Percentiles rank a stretch among this genome's conserved stretches.
phyloP scores from a whole-genome alignment of 2,888 invertebrate genomes.

The Eristalis intricaria region DNA sequence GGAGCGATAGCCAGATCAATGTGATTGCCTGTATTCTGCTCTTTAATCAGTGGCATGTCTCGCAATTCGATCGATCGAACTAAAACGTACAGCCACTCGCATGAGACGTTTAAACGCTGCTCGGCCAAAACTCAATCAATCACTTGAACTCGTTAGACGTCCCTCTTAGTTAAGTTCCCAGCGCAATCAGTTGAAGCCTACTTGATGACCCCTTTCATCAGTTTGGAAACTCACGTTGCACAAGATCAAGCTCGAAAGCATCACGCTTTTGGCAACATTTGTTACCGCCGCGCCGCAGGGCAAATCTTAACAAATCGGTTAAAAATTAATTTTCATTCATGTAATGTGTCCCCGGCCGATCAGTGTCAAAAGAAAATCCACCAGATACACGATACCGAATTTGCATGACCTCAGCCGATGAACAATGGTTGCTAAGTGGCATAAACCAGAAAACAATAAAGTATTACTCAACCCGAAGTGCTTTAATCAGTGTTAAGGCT shows the following conservation, averaged over 20 bases:
- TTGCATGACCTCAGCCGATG: neutral
- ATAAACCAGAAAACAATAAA: neutral
- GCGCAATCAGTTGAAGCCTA: too few species aligned
- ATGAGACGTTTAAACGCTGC: too few species aligned
- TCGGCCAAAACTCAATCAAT: too few species aligned
- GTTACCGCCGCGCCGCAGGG: neutral
- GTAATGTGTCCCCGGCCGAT: neutral
- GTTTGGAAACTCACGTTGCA: neutral
- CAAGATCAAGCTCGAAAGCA: neutral
- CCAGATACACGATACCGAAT: neutral
- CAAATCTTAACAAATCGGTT: neutral
- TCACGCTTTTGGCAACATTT: neutral
- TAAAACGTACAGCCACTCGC: too few species aligned
- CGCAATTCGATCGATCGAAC: too few species aligned
- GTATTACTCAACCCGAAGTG: neutral
- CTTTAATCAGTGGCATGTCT: too few species aligned
- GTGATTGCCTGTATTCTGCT: too few species aligned
- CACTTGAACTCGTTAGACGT: too few species aligned
- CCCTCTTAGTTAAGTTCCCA: neutral
- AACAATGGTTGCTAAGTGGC: slow-evolving; percentile 3
- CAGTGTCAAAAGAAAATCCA: neutral
- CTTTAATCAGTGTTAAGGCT: slow-evolving; percentile 3
- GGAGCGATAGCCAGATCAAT: too few species aligned
- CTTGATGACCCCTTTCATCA: neutral
- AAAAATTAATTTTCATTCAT: neutral